These are phyloP conservation scores for Scaptomyza pallida DNA, from an alignment of 1,140 invertebrate genomes.

Conservation along the genomic window DNA sequence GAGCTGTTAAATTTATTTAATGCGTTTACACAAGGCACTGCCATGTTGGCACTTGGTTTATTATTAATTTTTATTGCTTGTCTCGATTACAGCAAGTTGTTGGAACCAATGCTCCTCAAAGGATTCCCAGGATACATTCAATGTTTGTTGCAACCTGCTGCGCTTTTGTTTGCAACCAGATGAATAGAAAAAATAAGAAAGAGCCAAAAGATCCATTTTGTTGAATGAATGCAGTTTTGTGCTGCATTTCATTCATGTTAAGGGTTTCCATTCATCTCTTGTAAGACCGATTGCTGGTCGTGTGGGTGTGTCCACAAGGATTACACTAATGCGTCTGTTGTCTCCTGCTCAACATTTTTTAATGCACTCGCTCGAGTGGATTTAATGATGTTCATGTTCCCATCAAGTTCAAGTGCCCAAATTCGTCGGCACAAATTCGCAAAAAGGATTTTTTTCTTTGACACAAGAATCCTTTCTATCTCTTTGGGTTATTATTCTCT, in stretches of 20 bases:
- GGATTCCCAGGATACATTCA: slow-evolving; percentile 67
- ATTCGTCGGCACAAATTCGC: slow-evolving; percentile 67
- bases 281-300: not conserved
- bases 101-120: slow-evolving; percentile 17
- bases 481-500: slow-evolving; percentile 10
- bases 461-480: slow-evolving; percentile 66
- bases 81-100: slow-evolving; percentile 61
- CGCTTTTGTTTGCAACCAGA: slow-evolving; percentile 54
- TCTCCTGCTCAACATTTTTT: slow-evolving; percentile 69
- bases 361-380: slow-evolving; percentile 68
- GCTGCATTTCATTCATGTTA: slow-evolving; percentile 62
- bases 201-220: slow-evolving; percentile 30
- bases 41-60: slow-evolving; percentile 71
- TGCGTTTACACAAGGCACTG: slow-evolving; percentile 55
- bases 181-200: not conserved
- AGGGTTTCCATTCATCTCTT: slow-evolving; percentile 39
- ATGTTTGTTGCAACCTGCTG: slow-evolving; percentile 55
- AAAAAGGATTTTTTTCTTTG: slow-evolving; percentile 68
- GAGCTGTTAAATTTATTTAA: slow-evolving; percentile 82
- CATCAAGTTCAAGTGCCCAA: slow-evolving; percentile 67
- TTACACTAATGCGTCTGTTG: slow-evolving; percentile 75
- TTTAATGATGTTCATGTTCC: slow-evolving; percentile 71
- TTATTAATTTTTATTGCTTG: slow-evolving; percentile 77
- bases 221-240: slow-evolving; percentile 51
- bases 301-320: slow-evolving; percentile 75